A percentile compares a stretch with the other conserved stretches of the same genome.
Evolutionary conservation across 2,113 vertebrate species (phyloP).

Genomic region (Pithys albifrons): DNA sequence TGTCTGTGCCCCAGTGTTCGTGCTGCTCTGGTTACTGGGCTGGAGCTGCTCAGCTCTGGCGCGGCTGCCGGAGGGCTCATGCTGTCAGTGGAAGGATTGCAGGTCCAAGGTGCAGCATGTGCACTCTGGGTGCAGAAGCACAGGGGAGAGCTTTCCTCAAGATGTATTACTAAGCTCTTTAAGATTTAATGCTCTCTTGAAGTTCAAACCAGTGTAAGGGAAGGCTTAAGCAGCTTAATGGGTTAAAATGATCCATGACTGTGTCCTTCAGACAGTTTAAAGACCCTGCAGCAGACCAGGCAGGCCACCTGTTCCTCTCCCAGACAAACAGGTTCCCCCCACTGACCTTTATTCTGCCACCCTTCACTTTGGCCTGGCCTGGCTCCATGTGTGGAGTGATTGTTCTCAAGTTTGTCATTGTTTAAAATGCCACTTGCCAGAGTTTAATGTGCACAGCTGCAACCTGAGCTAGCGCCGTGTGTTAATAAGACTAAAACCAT

Average conservation of each 20-base stretch:
- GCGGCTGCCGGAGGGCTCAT: not conserved
- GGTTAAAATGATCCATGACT: constrained; percentile 61
- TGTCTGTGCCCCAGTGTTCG: not conserved
- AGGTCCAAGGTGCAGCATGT: not conserved
- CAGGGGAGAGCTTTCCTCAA: constrained; percentile 28
- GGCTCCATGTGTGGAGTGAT: constrained; percentile 20
- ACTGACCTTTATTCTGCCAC: constrained; percentile 62
- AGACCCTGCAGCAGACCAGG: constrained; percentile 31
- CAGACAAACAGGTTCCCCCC: constrained; percentile 49
- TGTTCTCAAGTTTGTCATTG: constrained; percentile 60
- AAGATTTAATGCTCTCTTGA: constrained; percentile 60
- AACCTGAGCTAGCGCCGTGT: constrained; percentile 27
- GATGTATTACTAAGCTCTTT: constrained; percentile 63
- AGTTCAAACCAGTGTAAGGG: constrained; percentile 46
- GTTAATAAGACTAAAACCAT: constrained; percentile 59
- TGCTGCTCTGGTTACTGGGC: not conserved
- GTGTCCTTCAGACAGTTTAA: constrained; percentile 68
- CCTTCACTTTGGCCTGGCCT: constrained; percentile 22
- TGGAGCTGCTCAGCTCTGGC: not conserved
- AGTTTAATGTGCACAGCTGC: constrained; percentile 54
- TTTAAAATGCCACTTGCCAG: constrained; percentile 57
- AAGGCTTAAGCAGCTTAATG: constrained; percentile 67
- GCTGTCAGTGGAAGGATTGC: not conserved
- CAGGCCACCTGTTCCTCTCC: constrained; percentile 61
- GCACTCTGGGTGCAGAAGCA: not conserved